phyloP scores from a whole-genome alignment of 2,113 vertebrate genomes.

The Corythoichthys haematopterus region DNA sequence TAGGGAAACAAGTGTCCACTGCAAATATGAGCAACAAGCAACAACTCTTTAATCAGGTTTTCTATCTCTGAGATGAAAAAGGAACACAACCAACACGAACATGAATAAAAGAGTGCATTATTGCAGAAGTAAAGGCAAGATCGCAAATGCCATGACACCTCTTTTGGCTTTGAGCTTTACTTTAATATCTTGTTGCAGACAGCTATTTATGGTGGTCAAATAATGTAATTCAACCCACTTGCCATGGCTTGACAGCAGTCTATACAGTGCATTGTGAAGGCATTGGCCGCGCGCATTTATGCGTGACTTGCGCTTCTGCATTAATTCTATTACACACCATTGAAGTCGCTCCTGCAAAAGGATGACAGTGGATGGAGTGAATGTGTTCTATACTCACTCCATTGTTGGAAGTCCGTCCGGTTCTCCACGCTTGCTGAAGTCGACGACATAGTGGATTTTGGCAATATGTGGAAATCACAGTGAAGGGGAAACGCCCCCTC shows the following conservation, averaged over 20 bases:
- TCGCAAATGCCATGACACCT: slow-evolving; percentile 19
- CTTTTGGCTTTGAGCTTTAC: slow-evolving; percentile 31
- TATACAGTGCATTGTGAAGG: slow-evolving; percentile 30
- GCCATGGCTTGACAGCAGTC: slow-evolving; percentile 36
- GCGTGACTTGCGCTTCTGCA: slow-evolving; percentile 24
- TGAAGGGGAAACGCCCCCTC: slow-evolving; percentile 57
- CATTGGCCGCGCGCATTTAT: slow-evolving; percentile 38
- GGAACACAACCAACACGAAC: neutral
- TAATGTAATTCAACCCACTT: slow-evolving; percentile 27
- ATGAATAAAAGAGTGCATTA: neutral
- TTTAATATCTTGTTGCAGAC: slow-evolving; percentile 5
- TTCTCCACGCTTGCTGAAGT: slow-evolving; percentile 42
- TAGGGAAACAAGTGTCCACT: neutral
- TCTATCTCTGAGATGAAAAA: neutral
- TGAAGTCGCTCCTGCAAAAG: slow-evolving; percentile 4
- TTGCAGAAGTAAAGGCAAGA: neutral
- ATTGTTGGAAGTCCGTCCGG: slow-evolving; percentile 63
- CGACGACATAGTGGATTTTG: slow-evolving; percentile 46
- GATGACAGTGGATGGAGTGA: slow-evolving; percentile 13
- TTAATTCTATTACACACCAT: slow-evolving; percentile 44
- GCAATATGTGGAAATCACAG: slow-evolving; percentile 63
- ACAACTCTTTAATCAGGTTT: slow-evolving; percentile 3
- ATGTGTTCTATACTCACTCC: slow-evolving; percentile 57
- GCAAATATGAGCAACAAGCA: slow-evolving; percentile 2
- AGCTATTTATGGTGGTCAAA: slow-evolving; percentile 28